A percentile compares a stretch with the other conserved stretches of the same genome.
phyloP scores from a whole-genome alignment of 2,113 vertebrate genomes.

The Mesitornis unicolor region DNA sequence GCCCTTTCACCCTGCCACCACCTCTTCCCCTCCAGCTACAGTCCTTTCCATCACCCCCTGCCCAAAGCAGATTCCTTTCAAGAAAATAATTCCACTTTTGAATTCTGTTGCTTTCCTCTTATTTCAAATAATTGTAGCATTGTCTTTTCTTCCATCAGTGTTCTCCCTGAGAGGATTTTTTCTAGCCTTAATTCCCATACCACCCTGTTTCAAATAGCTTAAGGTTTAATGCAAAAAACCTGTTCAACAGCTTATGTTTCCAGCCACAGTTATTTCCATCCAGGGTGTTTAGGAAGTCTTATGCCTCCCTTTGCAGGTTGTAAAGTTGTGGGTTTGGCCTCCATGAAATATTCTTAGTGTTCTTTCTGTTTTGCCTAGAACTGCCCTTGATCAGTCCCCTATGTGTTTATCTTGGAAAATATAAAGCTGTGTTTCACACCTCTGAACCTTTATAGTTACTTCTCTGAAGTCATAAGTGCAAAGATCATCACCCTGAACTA shows the following conservation, averaged over 20 bases:
- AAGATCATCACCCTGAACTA: background rate
- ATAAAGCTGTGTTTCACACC: background rate
- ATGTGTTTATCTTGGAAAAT: background rate
- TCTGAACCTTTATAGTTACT: background rate
- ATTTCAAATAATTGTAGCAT: constrained; percentile 60
- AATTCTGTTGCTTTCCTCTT: constrained; percentile 36
- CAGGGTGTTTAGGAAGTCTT: constrained; percentile 34
- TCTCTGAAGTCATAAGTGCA: background rate
- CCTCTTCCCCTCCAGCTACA: background rate
- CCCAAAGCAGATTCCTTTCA: constrained; percentile 41
- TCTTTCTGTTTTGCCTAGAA: background rate
- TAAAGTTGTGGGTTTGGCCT: constrained; percentile 45
- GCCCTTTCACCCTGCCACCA: background rate
- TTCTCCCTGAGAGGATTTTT: constrained; percentile 53
- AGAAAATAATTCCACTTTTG: constrained; percentile 35
- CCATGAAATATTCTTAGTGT: background rate
- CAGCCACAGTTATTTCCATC: constrained; percentile 34
- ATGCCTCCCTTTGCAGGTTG: background rate
- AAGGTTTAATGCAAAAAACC: constrained; percentile 64
- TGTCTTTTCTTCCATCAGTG: constrained; percentile 47
- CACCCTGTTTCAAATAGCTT: constrained; percentile 24
- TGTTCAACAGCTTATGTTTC: constrained; percentile 33
- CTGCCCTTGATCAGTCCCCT: background rate
- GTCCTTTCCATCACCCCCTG: background rate
- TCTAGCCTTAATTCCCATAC: constrained; percentile 17